Percentiles rank a stretch among this genome's conserved stretches.
Conservation (phyloP, 37 sponge, comb jelly and placozoan species). For the Cliona cf. orientalis region DNA sequence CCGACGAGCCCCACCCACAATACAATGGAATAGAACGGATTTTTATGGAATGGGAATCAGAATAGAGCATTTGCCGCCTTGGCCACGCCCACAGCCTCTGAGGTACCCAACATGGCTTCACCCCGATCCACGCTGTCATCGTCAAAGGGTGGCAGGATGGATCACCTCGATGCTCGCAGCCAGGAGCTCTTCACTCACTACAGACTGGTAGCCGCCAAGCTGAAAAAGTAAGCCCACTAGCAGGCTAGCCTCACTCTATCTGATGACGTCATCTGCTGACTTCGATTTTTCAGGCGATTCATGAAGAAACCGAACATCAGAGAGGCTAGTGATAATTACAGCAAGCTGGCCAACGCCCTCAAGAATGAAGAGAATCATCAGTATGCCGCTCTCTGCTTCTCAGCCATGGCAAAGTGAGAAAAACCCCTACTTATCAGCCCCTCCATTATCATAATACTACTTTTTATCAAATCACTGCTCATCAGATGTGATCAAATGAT, state of each 20-base stretch:
- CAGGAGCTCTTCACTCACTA: slow-evolving; percentile 58
- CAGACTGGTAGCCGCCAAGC: slow-evolving; percentile 44
- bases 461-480: neutral
- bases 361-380: slow-evolving; percentile 74
- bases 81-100: neutral
- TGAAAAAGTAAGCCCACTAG: slow-evolving; percentile 76
- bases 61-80: neutral
- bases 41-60: too few species aligned
- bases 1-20: too few species aligned
- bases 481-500: slow-evolving; percentile 73
- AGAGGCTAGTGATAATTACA: slow-evolving; percentile 68
- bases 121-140: neutral
- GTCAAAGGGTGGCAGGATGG: slow-evolving; percentile 7
- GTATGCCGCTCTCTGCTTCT: slow-evolving; percentile 71
- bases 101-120: neutral
- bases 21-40: too few species aligned
- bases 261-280: too few species aligned
- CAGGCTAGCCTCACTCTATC: too few species aligned
- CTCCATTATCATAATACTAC: neutral
- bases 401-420: slow-evolving; percentile 77
- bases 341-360: slow-evolving; percentile 68
- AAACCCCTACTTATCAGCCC: too few species aligned
- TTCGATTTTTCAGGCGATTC: slow-evolving; percentile 49
- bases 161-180: slow-evolving; percentile 44
- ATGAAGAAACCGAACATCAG: slow-evolving; percentile 73